Base-by-base conservation (phyloP, 2,888 invertebrate genomes). In the Trichacis sp. region DNA sequence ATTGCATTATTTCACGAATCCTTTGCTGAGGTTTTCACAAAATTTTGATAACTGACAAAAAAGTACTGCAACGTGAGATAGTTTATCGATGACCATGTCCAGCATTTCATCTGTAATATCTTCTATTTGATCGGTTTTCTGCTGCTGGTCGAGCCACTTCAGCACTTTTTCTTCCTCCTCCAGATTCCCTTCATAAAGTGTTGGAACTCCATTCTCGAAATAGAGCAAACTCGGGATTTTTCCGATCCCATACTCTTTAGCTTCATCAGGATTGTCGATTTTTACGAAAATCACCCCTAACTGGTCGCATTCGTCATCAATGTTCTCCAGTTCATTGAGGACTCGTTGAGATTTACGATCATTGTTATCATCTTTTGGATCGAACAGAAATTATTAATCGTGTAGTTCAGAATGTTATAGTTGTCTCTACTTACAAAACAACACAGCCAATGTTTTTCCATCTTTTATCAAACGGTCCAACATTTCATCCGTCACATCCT, bases 401-500 rank as follows among this genome's bases (percentile, higher is more conserved):
- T n/a, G n/a, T n/a, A n/a, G n/a, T n/a, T n/a, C n/a, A n/a, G n/a
- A n/a, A n/a, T n/a, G n/a, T n/a, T n/a, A n/a, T n/a, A n/a, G n/a
- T n/a, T n/a, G n/a, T n/a, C 36, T 36, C 9, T 12, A 86, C 91
- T 90, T 88, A 96, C 96, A 96, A 85, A 96, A 96, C 61, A 96
- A 87, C 61, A 96, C 96, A 66, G 95, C 95, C 74, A 96, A 88
- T 71, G 92, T 93, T 84, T 94, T 94, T 72, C 95, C 94, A 79
- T 95, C 94, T 78, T 93, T 93, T 70, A 96, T 91, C 69, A 96
- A 88, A 81, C 92, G 92, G 82, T 95, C 95, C 74, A 96, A 87
- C 94, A 96, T 96, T 86, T 96, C 95, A 84, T 96, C 95, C 48
- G 95, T 96, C 43, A 96, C 93, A 85, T 96, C 96, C 87, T 96